Percentiles rank a stretch among this genome's conserved stretches.
Conservation (phyloP, 2,113 vertebrate genomes). For the Rousettus leschenaultii region DNA sequence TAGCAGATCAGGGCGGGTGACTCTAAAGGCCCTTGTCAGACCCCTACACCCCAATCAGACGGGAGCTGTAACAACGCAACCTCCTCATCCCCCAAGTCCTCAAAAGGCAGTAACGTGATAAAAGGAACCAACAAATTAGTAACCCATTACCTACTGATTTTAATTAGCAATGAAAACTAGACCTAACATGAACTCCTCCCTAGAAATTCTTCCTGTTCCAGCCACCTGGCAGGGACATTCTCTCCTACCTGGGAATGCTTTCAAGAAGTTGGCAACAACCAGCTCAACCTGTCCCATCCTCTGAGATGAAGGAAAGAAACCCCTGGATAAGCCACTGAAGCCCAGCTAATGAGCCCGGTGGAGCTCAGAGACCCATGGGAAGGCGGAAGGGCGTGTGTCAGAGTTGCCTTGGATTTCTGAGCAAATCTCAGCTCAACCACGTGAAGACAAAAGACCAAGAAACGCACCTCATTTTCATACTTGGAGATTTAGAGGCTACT, state of each 20-base stretch:
- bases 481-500: not conserved
- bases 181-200: conserved; percentile 47
- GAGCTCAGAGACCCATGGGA: not conserved
- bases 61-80: not conserved
- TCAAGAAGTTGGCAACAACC: conserved; percentile 46
- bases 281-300: conserved; percentile 45
- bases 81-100: not conserved
- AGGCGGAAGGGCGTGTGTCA: not conserved
- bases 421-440: not conserved
- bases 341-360: not conserved
- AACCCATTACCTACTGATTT: conserved; percentile 56
- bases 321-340: not conserved
- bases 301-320: not conserved
- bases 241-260: conserved; percentile 53
- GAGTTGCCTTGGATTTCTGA: not conserved
- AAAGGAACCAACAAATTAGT: conserved; percentile 66
- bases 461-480: not conserved
- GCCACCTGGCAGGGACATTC: conserved; percentile 36
- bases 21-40: not conserved
- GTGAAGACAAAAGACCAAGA: not conserved
- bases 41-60: not conserved
- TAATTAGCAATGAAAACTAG: conserved; percentile 62
- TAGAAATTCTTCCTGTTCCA: conserved; percentile 59
- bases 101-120: not conserved
- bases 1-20: not conserved